Evolutionary conservation across 2,888 invertebrate species (phyloP), one percentile per base, ranked within the genome.

Genomic region (Augiades crinisus): DNA sequence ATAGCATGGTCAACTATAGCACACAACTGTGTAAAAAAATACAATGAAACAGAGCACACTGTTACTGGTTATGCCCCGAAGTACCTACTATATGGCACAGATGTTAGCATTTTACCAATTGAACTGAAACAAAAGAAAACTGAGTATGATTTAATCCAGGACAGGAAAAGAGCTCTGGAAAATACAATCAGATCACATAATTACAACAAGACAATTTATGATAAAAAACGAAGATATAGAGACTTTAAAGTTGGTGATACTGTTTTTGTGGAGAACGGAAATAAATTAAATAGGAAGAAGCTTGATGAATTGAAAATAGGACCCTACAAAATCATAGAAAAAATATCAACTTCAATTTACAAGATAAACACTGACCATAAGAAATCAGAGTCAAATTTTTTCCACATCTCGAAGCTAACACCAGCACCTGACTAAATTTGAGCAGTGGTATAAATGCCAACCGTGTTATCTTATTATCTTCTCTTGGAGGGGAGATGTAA

Each of bases 191-290:
- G 12, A 21, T 53, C 50, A 24, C 56, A 56, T 38, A 44, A 53
- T 37, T 50, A 53, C n/a, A 56, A 56, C 22, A 56, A 56, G n/a
- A 54, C 37, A 5, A 27, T 41, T n/a, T 47, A 34, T 38, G 55
- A 51, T 10, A 55, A 51, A 47, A 51, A 43, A 21, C 13, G 51
- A 38, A 47, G 7, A 47, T 10, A 38, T 33, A 19, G 17, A 61
- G 63, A 19, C 31, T 33, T 33, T 12, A 33, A 33, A 12, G 14
- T 33, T 16, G 36, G 19, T 7, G 36, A 36, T 8, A 36, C 3
- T 0, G 56, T 65, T 30, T 61, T 30, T 56, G 61, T 67, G 0
- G 67, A 67, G 34, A 67, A 69, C 45, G 67, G 65, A 33, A 58
- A 70, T 30, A 53, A 47, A 46, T 38, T 66, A 30, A 68, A 65